Evolutionary conservation across 1,140 invertebrate genomes (phyloP).

Genomic region (Plutomurus gul): DNA sequence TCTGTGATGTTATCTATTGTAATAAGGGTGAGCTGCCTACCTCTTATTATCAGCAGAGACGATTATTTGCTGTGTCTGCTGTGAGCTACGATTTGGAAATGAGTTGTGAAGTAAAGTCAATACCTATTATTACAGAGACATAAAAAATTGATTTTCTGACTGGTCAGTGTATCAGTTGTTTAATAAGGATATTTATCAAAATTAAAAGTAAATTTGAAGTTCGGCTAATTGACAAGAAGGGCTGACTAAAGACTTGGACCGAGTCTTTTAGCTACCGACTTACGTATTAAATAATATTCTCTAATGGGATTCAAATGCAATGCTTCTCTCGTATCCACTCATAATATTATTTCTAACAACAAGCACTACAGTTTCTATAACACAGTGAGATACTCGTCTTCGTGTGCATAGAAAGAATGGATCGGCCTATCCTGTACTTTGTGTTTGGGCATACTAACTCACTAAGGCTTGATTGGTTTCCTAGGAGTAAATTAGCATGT

Average conservation of each 20-base stretch:
- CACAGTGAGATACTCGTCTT: too few relatives aligned
- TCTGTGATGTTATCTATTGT: background rate
- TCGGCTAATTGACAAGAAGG: too few relatives aligned
- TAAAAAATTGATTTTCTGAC: background rate
- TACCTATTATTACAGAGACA: background rate
- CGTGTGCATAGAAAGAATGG: too few relatives aligned
- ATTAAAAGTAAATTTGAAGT: background rate
- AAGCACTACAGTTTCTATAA: too few relatives aligned
- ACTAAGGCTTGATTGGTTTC: constrained; percentile 17
- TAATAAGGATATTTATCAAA: constrained; percentile 4
- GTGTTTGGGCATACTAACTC: too few relatives aligned
- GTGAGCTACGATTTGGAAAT: background rate
- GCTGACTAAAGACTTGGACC: too few relatives aligned
- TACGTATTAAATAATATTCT: too few relatives aligned
- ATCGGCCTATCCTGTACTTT: too few relatives aligned
- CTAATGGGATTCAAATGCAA: too few relatives aligned
- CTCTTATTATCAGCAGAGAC: background rate
- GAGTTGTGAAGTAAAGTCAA: background rate
- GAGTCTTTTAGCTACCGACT: background rate
- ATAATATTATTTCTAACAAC: too few relatives aligned
- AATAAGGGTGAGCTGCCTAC: background rate
- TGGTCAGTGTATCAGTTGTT: background rate
- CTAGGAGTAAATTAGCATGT: constrained; percentile 9
- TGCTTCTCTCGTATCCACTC: too few relatives aligned
- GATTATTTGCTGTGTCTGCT: background rate